Percentiles rank a stretch among this genome's conserved stretches.
Conservation (phyloP, 2,797 vertebrate genomes). For the Poeciliopsis paucimaculata region DNA sequence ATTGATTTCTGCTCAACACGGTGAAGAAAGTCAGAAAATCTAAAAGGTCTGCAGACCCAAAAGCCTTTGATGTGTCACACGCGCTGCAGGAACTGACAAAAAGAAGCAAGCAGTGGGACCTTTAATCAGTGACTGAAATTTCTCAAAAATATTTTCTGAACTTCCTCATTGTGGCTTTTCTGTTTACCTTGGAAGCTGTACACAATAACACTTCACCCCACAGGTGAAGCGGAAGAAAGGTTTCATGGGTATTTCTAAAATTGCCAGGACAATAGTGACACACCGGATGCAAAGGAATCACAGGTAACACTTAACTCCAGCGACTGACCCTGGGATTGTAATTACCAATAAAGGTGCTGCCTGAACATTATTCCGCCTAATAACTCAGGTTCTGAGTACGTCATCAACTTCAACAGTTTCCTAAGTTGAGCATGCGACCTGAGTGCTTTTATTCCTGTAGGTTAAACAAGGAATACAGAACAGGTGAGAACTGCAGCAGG, state of each 20-base stretch:
- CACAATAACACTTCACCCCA: background rate
- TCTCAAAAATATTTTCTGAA: conserved; percentile 11
- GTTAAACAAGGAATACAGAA: background rate
- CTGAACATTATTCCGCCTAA: conserved; percentile 45
- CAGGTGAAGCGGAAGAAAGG: conserved; percentile 23
- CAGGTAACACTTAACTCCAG: conserved; percentile 59
- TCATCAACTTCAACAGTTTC: background rate
- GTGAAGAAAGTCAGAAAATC: background rate
- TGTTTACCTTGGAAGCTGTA: conserved; percentile 17
- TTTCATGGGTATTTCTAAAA: conserved; percentile 46
- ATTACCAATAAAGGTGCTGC: conserved; percentile 53
- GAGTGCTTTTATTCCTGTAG: background rate
- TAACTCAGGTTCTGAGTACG: background rate
- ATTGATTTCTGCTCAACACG: background rate
- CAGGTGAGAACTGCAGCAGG: background rate
- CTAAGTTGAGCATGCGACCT: background rate
- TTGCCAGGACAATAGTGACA: conserved; percentile 38
- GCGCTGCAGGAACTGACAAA: background rate
- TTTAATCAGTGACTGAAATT: conserved; percentile 23
- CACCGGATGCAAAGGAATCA: conserved; percentile 37
- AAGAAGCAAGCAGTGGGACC: conserved; percentile 11
- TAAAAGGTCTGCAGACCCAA: conserved; percentile 16
- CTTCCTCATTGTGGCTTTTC: conserved; percentile 36
- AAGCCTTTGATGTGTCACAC: background rate
- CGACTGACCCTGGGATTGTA: conserved; percentile 39